Conservation (phyloP, 2,113 vertebrate genomes). For the Pagrus major region DNA sequence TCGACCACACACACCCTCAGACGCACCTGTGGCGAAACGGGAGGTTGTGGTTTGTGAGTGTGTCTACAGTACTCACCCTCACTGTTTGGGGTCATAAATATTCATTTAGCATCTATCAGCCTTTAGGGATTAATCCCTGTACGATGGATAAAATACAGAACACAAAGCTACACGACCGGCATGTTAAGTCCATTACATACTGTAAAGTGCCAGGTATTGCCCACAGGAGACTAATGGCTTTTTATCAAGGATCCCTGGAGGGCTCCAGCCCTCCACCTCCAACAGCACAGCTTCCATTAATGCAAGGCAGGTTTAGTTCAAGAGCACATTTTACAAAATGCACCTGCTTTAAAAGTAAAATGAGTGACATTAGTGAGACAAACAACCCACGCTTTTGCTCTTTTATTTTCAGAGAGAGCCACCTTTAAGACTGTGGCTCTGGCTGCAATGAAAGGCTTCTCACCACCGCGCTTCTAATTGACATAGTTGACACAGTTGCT, state of each 20-base stretch:
- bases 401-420: constrained; percentile 48
- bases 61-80: constrained; percentile 29
- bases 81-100: constrained; percentile 64
- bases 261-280: constrained; percentile 58
- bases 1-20: not conserved
- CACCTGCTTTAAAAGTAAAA: constrained; percentile 80
- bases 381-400: constrained; percentile 59
- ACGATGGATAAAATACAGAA: constrained; percentile 53
- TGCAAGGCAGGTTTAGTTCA: constrained; percentile 63
- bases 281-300: constrained; percentile 72
- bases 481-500: constrained; percentile 32
- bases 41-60: constrained; percentile 9
- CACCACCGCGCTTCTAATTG: constrained; percentile 38
- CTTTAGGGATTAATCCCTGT: constrained; percentile 64
- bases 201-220: constrained; percentile 65
- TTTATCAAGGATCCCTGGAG: constrained; percentile 76
- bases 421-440: constrained; percentile 50
- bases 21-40: constrained; percentile 5
- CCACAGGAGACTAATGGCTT: constrained; percentile 80
- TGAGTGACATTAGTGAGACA: constrained; percentile 73
- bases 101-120: constrained; percentile 66
- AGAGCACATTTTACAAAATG: constrained; percentile 74
- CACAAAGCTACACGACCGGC: constrained; percentile 49
- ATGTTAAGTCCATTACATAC: constrained; percentile 72
- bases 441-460: constrained; percentile 39